phyloP scores from a whole-genome alignment of 2,888 invertebrate genomes.

The Tipula helvola region DNA sequence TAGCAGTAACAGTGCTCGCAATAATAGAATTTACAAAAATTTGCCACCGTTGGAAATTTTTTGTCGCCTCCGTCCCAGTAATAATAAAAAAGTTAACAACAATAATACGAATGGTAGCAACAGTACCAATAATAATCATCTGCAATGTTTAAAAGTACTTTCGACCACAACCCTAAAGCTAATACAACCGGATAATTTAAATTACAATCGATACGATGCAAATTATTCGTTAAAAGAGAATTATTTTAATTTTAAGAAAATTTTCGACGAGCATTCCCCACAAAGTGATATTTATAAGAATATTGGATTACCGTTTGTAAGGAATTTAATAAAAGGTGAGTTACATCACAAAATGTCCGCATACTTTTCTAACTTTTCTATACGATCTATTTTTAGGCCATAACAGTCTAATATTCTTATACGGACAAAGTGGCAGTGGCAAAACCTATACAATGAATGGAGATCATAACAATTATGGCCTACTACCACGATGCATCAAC shows the following conservation, averaged over 20 bases:
- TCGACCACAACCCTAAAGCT: neutral
- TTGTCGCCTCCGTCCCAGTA: neutral
- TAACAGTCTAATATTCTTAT: neutral
- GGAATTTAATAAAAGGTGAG: neutral
- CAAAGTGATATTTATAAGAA: neutral
- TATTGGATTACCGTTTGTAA: neutral
- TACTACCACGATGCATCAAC: neutral
- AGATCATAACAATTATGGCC: neutral
- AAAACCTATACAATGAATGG: constrained; percentile 7
- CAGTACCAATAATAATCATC: neutral
- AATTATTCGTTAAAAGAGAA: neutral
- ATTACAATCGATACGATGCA: neutral
- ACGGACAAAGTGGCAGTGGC: neutral
- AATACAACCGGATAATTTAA: constrained; percentile 6
- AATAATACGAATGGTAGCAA: neutral
- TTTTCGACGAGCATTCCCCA: neutral
- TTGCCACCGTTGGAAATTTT: constrained; percentile 1
- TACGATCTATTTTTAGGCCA: neutral
- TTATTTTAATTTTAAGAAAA: constrained; percentile 8
- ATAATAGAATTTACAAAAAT: neutral
- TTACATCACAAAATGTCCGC: neutral
- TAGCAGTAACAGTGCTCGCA: neutral
- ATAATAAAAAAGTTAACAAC: neutral
- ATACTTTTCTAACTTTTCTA: neutral
- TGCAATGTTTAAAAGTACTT: neutral